phyloP scores from a whole-genome alignment of 2,113 vertebrate genomes.

The Pteronura brasiliensis region DNA sequence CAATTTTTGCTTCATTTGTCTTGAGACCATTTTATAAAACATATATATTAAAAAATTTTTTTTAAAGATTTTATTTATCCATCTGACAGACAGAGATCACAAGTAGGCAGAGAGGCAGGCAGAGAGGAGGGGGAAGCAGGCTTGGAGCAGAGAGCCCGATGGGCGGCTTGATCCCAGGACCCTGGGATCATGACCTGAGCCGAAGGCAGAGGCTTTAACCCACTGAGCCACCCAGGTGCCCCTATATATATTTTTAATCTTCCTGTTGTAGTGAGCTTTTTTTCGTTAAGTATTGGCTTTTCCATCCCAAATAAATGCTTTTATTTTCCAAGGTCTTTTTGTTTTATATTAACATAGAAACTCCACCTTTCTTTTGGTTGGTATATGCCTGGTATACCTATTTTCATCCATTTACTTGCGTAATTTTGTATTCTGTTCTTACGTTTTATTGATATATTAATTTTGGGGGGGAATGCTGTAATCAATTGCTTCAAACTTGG shows the following conservation, averaged over 20 bases:
- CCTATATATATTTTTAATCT: neutral
- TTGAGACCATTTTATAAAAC: neutral
- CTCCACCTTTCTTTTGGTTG: neutral
- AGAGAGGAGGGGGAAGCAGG: too few relatives aligned
- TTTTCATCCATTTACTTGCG: neutral
- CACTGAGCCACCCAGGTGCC: too few relatives aligned
- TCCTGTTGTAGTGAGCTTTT: neutral
- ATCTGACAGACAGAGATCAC: too few relatives aligned
- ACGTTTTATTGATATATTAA: neutral
- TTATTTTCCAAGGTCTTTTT: neutral
- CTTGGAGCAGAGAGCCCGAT: too few relatives aligned
- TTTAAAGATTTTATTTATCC: too few relatives aligned
- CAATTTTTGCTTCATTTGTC: neutral
- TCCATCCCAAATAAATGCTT: neutral
- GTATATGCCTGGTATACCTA: neutral
- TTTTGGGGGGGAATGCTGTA: neutral
- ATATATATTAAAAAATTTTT: neutral
- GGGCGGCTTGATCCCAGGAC: too few relatives aligned
- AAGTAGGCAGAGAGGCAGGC: too few relatives aligned
- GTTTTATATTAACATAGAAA: neutral
- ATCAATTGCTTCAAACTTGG: neutral
- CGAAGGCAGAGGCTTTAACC: too few relatives aligned
- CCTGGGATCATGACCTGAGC: too few relatives aligned
- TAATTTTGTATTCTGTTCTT: neutral
- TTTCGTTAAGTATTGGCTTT: neutral